These are phyloP conservation scores for Ethmia dodecea DNA, from an alignment of 2,888 invertebrate species.

Conservation along the genomic window DNA sequence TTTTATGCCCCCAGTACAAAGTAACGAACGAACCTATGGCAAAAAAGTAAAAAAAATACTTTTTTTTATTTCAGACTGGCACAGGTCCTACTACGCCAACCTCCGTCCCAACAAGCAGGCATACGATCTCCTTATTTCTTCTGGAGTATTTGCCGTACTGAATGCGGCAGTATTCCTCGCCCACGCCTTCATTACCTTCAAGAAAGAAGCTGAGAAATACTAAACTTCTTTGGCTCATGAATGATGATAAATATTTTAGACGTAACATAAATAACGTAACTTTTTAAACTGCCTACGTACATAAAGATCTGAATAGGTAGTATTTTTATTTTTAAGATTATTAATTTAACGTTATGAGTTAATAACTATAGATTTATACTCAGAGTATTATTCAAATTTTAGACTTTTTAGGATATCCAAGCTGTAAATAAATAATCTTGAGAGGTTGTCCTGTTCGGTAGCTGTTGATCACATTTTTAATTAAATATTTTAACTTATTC, in stretches of 20 bases:
- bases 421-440: too few relatives aligned
- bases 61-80: slow-evolving; percentile 54
- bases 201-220: slow-evolving; percentile 72
- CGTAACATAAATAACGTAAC: neutral
- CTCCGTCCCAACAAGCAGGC: slow-evolving; percentile 81
- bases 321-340: neutral
- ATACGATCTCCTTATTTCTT: slow-evolving; percentile 81
- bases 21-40: too few relatives aligned
- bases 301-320: too few relatives aligned
- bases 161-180: slow-evolving; percentile 78
- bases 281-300: slow-evolving; percentile 1
- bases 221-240: too few relatives aligned
- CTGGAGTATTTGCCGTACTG: slow-evolving; percentile 80
- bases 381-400: too few relatives aligned
- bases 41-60: too few relatives aligned
- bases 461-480: slow-evolving; percentile 18
- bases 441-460: slow-evolving; percentile 29
- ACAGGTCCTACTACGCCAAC: slow-evolving; percentile 65
- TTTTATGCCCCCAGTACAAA: too few relatives aligned
- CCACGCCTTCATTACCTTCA: slow-evolving; percentile 80
- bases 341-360: too few relatives aligned
- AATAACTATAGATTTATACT: too few relatives aligned
- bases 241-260: slow-evolving; percentile 3
- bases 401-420: too few relatives aligned
- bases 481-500: slow-evolving; percentile 1